Evolutionary conservation across 2,888 invertebrate species (phyloP), one percentile per base, ranked within the genome.

Genomic region (Smittia aterrima): DNA sequence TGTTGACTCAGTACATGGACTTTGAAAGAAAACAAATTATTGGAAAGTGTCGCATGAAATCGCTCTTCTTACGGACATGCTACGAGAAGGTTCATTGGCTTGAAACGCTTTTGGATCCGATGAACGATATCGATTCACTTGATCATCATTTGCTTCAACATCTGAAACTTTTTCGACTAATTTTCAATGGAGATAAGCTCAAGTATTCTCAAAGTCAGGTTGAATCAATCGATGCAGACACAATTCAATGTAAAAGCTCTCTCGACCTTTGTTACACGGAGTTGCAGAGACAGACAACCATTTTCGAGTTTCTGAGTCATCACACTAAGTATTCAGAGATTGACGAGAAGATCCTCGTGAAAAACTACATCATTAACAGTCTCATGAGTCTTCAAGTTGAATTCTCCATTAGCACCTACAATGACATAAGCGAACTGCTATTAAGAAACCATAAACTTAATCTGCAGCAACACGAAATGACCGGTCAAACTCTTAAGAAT

Each of bases 31-130:
- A 11, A 16, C 53, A 20, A 18, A 16, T 54, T 6, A 22, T 70
- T n/a, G 27, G 53, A 13, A 70, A 20, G 11, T 70, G 41, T 20
- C n/a, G 25, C 3, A 16, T 41, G 53, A 6, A 40, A 20, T 70
- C 70, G 1, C 18, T 70, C 0, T 53, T 53, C 16, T 27, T 70
- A 16, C 47, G 41, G 1, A 41, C 47, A 7, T 54, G 13, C 18
- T 32, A 54, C 27, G 47, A 70, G 16, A 22, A 54, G 4, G 27
- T 6, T 4, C 70, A 70, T 32, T 70, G 70, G 70, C 24, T 70
- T 9, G 32, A 18, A 0, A 16, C 53, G 9, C 18, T 70, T 3
- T 32, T 70, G 1, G 22, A 70, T 18, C 0, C 16, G 13, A 4
- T 18, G 9, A 53, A 70, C 27, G 47, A 47, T 22, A 9, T 3